Base-by-base conservation (phyloP, 2,797 vertebrate species). In the Megaceryle alcyon region DNA sequence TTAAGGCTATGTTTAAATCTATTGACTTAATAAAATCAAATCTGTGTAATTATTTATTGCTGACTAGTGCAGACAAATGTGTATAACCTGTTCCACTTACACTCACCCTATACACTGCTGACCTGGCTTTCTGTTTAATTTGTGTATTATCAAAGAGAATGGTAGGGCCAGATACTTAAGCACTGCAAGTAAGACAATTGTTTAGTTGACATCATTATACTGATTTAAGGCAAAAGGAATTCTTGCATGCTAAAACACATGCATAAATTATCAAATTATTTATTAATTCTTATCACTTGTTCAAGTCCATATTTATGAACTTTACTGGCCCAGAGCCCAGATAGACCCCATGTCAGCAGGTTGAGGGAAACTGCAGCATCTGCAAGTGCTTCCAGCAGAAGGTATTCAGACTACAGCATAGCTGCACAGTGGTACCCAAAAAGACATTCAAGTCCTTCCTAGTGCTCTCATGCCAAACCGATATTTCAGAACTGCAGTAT, bases 11-110 rank as follows among this genome's bases (percentile, higher is more conserved):
- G 37, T 63, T 88, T 85, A 76, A 79, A 82, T 71, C 57, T 79
- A 51, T 75, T 80, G 77, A 82, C 63, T 86, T 61, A 82, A 75
- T 66, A 48, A 79, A 79, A 75, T 66, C 44, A 93, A 79, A 70
- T 49, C 70, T 10, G 29, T 17, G 2, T 26, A n/a, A 86, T 18
- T 88, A 61, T 70, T 82, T 90, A 63, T 70, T 82, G 41, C 80
- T 87, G 71, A 61, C 37, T 48, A 82, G 10, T 14, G 51, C 66
- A 78, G 46, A 26, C 7, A 35, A 0, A 0, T 60, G 44, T 22
- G n/a, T 20, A n/a, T 39, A 70, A 69, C 16, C 44, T 20, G 15
- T 22, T 64, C n/a, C 7, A 0, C 28, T 86, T 56, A 70, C 43
- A 51, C n/a, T 53, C 33, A 25, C 17, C 9, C 37, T 59, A 2